phyloP scores from a whole-genome alignment of 2,888 invertebrate genomes.

The Platycheirus albimanus region DNA sequence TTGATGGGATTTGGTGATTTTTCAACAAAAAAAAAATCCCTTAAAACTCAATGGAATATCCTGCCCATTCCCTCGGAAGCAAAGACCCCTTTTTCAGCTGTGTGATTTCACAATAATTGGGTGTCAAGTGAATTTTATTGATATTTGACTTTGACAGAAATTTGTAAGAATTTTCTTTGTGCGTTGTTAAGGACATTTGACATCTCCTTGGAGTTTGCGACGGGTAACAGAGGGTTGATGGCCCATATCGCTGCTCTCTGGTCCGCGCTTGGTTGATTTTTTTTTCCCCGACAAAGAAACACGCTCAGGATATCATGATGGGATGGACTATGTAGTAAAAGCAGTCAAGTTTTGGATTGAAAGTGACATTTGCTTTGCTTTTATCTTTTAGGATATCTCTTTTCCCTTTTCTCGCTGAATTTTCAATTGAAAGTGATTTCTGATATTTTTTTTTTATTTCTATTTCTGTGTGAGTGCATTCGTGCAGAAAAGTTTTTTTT shows the following conservation, averaged over 20 bases:
- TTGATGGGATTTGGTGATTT: constrained; percentile 68
- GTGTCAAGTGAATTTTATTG: constrained; percentile 74
- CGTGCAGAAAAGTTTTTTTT: constrained; percentile 53
- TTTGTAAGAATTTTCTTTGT: constrained; percentile 55
- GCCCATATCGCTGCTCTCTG: constrained; percentile 55
- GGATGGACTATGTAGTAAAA: constrained; percentile 16
- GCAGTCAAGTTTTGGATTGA: constrained; percentile 43
- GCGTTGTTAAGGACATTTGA: constrained; percentile 66
- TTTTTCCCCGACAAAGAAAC: neutral
- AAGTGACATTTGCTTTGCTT: constrained; percentile 58
- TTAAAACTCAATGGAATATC: neutral
- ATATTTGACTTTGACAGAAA: constrained; percentile 74
- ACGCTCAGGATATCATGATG: neutral
- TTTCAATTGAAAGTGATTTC: constrained; percentile 11
- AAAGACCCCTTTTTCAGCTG: constrained; percentile 17
- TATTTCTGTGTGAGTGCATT: constrained; percentile 34
- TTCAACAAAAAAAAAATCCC: constrained; percentile 34
- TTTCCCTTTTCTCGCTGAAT: constrained; percentile 18
- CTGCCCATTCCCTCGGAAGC: neutral
- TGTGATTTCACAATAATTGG: constrained; percentile 72
- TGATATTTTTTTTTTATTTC: neutral
- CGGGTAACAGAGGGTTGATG: constrained; percentile 58
- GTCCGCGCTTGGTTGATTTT: constrained; percentile 50
- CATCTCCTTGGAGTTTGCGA: constrained; percentile 28
- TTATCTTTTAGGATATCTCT: constrained; percentile 40